A percentile compares a stretch with the other conserved stretches of the same genome.
Conservation (phyloP, 2,797 vertebrate species). For the Helarctos malayanus region DNA sequence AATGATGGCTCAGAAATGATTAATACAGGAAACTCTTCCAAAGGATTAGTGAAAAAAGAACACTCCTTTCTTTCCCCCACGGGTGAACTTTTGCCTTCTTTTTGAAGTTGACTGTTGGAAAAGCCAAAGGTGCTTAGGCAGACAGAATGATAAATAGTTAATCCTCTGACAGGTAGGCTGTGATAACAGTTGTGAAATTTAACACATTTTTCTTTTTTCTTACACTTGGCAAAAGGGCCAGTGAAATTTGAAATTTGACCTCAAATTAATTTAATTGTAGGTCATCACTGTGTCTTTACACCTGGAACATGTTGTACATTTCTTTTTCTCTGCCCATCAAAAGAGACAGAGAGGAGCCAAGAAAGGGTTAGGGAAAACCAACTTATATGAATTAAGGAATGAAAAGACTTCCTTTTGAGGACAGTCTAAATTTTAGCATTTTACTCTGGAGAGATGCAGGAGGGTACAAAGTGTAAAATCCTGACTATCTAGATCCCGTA, state of each 20-base stretch:
- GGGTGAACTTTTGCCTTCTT: conserved; percentile 77
- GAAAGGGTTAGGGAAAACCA: not conserved
- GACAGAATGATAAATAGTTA: conserved; percentile 78
- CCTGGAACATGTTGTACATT: conserved; percentile 60
- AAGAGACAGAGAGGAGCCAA: conserved; percentile 11
- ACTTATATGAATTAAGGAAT: not conserved
- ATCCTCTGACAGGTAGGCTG: conserved; percentile 65
- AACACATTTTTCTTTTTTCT: conserved; percentile 80
- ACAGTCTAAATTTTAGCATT: conserved; percentile 31
- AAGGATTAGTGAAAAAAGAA: conserved; percentile 72
- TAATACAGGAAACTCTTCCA: conserved; percentile 74
- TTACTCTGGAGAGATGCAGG: not conserved
- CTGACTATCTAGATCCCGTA: not conserved
- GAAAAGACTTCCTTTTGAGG: conserved; percentile 38
- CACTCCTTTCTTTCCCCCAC: conserved; percentile 77
- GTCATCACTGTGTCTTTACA: conserved; percentile 69
- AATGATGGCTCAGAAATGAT: conserved; percentile 79
- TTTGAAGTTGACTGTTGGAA: conserved; percentile 80
- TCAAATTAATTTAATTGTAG: conserved; percentile 66
- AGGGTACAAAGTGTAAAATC: not conserved
- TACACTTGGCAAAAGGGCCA: conserved; percentile 66
- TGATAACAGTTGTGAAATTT: conserved; percentile 83
- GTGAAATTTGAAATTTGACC: conserved; percentile 72
- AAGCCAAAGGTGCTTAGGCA: conserved; percentile 67
- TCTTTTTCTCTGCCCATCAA: conserved; percentile 50